Percentiles rank a stretch among this genome's conserved stretches.
phyloP scores from a whole-genome alignment of 2,113 vertebrate genomes.

The Suricata suricatta region DNA sequence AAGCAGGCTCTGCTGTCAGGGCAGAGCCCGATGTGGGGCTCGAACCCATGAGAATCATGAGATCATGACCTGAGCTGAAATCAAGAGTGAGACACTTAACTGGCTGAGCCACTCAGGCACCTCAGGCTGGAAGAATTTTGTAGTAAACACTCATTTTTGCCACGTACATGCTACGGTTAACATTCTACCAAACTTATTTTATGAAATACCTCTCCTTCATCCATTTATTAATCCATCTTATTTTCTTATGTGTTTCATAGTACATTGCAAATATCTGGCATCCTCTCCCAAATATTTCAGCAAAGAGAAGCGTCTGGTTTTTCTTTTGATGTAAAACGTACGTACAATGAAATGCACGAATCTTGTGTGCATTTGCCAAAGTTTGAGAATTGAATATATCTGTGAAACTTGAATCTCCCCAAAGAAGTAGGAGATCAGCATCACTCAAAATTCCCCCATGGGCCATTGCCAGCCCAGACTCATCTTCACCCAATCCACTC shows the following conservation, averaged over 20 bases:
- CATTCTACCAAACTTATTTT: not conserved
- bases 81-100: too few relatives aligned
- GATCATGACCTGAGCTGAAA: too few relatives aligned
- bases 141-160: not conserved
- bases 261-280: not conserved
- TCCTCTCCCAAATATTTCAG: not conserved
- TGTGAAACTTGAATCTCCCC: not conserved
- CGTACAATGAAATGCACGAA: too few relatives aligned
- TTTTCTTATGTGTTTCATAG: not conserved
- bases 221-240: too few relatives aligned
- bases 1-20: too few relatives aligned
- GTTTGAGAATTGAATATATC: not conserved
- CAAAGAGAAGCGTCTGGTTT: not conserved
- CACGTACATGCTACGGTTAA: not conserved
- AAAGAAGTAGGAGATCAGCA: not conserved
- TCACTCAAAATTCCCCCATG: not conserved
- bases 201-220: not conserved
- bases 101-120: too few relatives aligned
- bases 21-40: too few relatives aligned
- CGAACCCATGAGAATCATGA: too few relatives aligned
- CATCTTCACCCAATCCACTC: accelerated
- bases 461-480: not conserved
- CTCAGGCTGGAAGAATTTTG: not conserved
- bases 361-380: not conserved
- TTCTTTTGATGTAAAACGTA: not conserved